Base-by-base conservation (phyloP, 2,797 vertebrate species). In the Chelonia mydas region DNA sequence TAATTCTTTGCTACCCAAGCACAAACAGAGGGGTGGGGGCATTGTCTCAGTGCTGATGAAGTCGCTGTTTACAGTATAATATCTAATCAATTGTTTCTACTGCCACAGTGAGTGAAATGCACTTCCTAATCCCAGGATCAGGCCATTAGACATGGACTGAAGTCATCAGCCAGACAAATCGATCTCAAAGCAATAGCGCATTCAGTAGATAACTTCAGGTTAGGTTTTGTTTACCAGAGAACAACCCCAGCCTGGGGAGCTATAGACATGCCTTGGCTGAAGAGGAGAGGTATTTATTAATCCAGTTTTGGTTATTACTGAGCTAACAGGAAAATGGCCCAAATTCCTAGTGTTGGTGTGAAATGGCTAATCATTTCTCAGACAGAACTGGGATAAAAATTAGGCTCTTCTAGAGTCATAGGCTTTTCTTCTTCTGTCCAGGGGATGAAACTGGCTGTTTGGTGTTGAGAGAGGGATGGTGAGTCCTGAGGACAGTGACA, bases 81-180 rank as follows among this genome's bases (percentile, higher is more conserved):
- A 90, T 49, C 49, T 83, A 96, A 97, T 97, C 92, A 87, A 97
- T 97, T 91, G 85, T 95, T 96, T 94, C 95, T 95, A 95, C 89
- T 1, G 5, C 90, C 85, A 79, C 89, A 93, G 80, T 91, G 91
- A 92, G 59, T 90, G 16, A 4, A 54, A 55, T 59, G 89, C 81
- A 45, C 85, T 92, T 86, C 82, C 87, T 96, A 89, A 90, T 88
- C 79, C 83, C 88, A 54, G 83, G 90, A 74, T 76, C 86, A 92
- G 82, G 78, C 80, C 91, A 31, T 95, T 86, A 97, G 95, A 72
- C 91, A 86, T 54, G 86, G 81, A 21, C 13, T 84, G 97, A 45
- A 93, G 78, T 9, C 72, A 50, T 47, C 91, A 96, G 74, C 81
- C 51, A 21, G 90, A 72, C 83, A 88, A 87, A 53, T 90, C 84